Conservation (phyloP, 2,113 vertebrate genomes). For the Pseudorectes ferrugineus region DNA sequence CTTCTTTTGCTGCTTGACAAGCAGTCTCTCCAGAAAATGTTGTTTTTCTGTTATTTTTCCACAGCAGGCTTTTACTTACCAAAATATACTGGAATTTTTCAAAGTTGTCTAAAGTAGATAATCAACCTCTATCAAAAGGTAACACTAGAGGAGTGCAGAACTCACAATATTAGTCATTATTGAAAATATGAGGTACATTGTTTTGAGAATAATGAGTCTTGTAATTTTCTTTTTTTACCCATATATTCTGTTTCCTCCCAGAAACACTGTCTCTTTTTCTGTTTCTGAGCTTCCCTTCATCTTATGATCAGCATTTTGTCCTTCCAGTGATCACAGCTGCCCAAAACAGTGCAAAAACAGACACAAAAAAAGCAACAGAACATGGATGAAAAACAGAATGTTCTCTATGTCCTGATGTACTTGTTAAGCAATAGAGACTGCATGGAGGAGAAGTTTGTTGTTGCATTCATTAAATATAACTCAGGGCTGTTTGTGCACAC, state of each 20-base stretch:
- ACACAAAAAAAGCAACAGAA: background rate
- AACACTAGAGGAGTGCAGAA: background rate
- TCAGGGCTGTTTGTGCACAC: background rate
- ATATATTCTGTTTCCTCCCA: background rate
- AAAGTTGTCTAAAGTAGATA: background rate
- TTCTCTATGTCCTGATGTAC: background rate
- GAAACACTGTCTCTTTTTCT: background rate
- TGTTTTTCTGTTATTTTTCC: background rate
- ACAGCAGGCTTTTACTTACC: background rate
- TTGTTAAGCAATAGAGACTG: background rate
- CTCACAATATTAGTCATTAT: background rate
- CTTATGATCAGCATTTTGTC: constrained; percentile 23
- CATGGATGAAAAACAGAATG: constrained; percentile 21
- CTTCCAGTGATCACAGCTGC: background rate
- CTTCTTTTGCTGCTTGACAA: background rate
- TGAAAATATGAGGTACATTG: background rate
- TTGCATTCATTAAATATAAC: constrained; percentile 16
- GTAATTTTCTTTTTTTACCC: background rate
- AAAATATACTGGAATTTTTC: background rate
- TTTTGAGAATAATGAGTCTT: background rate
- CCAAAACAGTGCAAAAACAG: constrained; percentile 9
- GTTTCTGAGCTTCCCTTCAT: background rate
- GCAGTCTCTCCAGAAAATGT: background rate
- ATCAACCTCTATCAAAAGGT: background rate
- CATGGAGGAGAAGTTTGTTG: constrained; percentile 1